phyloP scores from a whole-genome alignment of 2,797 vertebrate genomes.

The Liasis olivaceus region DNA sequence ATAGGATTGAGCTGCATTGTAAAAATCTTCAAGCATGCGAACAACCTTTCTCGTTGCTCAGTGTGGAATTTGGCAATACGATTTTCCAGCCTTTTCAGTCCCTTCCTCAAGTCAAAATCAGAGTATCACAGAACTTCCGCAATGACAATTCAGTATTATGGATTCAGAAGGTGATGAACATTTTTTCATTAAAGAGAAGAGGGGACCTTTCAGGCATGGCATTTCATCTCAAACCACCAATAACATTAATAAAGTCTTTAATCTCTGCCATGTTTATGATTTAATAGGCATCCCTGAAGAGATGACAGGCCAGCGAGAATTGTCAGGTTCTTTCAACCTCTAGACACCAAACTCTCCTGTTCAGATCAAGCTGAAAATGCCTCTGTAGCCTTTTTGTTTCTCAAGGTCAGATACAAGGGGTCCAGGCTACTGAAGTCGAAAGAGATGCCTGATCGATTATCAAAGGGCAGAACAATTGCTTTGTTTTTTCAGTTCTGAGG shows the following conservation, averaged over 20 bases:
- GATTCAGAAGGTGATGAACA: constrained; percentile 77
- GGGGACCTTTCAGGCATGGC: constrained; percentile 74
- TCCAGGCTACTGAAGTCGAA: neutral
- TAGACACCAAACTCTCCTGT: constrained; percentile 38
- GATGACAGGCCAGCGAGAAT: constrained; percentile 67
- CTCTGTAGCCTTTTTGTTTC: neutral
- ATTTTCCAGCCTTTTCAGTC: constrained; percentile 65
- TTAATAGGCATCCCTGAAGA: constrained; percentile 75
- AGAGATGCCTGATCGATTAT: neutral
- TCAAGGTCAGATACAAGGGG: rapidly evolving
- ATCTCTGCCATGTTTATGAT: constrained; percentile 76
- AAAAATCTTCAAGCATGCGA: too few relatives aligned
- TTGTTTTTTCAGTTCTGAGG: neutral
- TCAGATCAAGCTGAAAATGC: constrained; percentile 54
- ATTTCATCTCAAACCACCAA: constrained; percentile 77
- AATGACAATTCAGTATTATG: constrained; percentile 72
- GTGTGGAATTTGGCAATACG: constrained; percentile 60
- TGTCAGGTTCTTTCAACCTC: constrained; percentile 63
- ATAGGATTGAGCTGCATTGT: too few relatives aligned
- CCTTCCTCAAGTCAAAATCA: constrained; percentile 77
- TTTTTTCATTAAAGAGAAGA: constrained; percentile 77
- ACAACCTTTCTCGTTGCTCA: too few relatives aligned
- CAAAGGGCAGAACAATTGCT: neutral
- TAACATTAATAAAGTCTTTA: constrained; percentile 81
- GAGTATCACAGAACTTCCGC: constrained; percentile 71